phyloP scores from a whole-genome alignment of 2,113 vertebrate genomes.

The Chrysochloris asiatica region DNA sequence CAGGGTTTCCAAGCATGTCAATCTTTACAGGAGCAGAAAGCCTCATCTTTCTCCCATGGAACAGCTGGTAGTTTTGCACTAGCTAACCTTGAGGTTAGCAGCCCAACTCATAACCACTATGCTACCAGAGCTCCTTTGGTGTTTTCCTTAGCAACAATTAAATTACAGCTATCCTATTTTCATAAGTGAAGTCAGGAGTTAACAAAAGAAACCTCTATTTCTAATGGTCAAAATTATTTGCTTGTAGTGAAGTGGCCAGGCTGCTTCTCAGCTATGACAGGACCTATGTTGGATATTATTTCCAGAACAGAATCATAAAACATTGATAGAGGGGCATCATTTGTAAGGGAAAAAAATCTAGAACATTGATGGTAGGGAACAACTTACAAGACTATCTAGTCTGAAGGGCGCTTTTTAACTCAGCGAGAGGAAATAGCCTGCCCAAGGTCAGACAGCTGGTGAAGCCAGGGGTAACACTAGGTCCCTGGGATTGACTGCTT shows the following conservation, averaged over 20 bases:
- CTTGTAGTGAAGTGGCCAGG: not conserved
- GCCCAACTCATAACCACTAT: too few species aligned
- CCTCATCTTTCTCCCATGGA: too few species aligned
- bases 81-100: too few species aligned
- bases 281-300: too few species aligned
- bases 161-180: not conserved
- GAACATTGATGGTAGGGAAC: not conserved
- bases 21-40: too few species aligned
- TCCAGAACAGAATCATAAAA: not conserved
- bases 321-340: not conserved
- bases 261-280: not conserved
- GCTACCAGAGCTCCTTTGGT: too few species aligned
- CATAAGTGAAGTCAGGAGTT: not conserved
- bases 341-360: not conserved
- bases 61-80: too few species aligned
- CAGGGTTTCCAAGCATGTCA: too few species aligned
- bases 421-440: not conserved
- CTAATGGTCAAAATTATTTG: not conserved
- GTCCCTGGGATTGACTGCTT: slow-evolving; percentile 34
- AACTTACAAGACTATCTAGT: not conserved
- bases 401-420: not conserved
- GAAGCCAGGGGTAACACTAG: not conserved
- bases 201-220: not conserved
- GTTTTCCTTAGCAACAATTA: not conserved
- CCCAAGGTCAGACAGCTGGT: not conserved